phyloP scores from a whole-genome alignment of 2,888 invertebrate genomes.

The Spodoptera picta region DNA sequence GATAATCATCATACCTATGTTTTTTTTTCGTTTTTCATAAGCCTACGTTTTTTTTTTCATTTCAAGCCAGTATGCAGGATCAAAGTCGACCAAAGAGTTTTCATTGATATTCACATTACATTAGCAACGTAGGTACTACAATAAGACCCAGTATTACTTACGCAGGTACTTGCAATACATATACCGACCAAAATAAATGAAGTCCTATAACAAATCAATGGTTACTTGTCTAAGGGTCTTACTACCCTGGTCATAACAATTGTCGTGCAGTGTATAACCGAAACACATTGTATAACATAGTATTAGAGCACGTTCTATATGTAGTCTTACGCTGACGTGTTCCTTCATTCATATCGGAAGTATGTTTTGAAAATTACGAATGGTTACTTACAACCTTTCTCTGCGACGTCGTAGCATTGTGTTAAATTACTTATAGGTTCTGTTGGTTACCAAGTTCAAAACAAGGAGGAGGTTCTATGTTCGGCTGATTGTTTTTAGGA shows the following conservation, averaged over 20 bases:
- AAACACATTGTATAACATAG: constrained; percentile 25
- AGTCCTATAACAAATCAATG: neutral
- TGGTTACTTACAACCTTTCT: too few species aligned
- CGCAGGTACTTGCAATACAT: neutral
- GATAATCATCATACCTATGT: too few species aligned
- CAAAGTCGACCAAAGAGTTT: neutral
- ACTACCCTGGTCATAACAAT: constrained; percentile 25
- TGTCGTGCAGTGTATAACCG: constrained; percentile 19
- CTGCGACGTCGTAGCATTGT: too few species aligned
- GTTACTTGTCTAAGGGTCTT: neutral
- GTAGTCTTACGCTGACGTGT: neutral
- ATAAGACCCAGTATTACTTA: constrained; percentile 4
- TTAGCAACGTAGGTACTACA: constrained; percentile 1
- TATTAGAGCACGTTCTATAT: constrained; percentile 16
- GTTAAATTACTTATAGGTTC: too few species aligned
- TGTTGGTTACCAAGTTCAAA: too few species aligned
- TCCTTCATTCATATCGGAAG: constrained; percentile 21
- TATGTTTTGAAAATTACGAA: neutral
- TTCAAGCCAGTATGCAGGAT: too few species aligned
- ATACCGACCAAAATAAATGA: neutral
- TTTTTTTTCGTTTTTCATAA: too few species aligned
- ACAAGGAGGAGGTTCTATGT: too few species aligned
- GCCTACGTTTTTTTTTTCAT: neutral
- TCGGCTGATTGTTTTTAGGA: too few species aligned
- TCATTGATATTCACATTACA: neutral